Conservation (phyloP, 2,797 vertebrate genomes). For the Melanotaenia trifasciata region DNA sequence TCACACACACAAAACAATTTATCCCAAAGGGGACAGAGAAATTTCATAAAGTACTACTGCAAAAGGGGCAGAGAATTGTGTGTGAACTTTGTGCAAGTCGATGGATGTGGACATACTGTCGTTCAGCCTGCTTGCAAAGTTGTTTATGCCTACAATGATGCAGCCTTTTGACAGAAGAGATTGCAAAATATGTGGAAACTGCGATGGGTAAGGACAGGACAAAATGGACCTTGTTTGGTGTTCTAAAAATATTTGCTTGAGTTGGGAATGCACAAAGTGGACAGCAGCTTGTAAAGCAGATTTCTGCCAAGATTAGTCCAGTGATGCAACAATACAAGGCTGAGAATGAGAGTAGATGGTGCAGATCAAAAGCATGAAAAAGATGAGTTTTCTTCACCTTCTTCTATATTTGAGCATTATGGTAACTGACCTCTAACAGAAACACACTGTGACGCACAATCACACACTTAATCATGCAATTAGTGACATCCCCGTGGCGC, state of each 20-base stretch:
- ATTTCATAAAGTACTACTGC: constrained; percentile 52
- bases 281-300: background rate
- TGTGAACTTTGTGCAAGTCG: constrained; percentile 43
- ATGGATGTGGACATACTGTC: constrained; percentile 22
- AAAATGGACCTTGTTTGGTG: constrained; percentile 20
- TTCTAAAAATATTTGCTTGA: constrained; percentile 33
- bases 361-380: constrained; percentile 14
- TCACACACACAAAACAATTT: constrained; percentile 47
- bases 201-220: constrained; percentile 8
- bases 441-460: constrained; percentile 1
- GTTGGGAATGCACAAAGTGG: constrained; percentile 1
- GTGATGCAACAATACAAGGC: background rate
- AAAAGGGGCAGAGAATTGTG: constrained; percentile 43
- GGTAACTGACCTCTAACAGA: constrained; percentile 33
- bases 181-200: constrained; percentile 36
- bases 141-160: constrained; percentile 32
- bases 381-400: constrained; percentile 15
- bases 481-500: constrained; percentile 61
- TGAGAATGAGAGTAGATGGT: background rate
- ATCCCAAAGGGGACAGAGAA: constrained; percentile 51
- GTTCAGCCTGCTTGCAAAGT: constrained; percentile 28
- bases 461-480: constrained; percentile 51
- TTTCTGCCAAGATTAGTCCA: background rate
- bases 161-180: constrained; percentile 29
- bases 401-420: constrained; percentile 1